Evolutionary conservation across 2,888 invertebrate species (phyloP), one percentile per base, ranked within the genome.

Genomic region (Drosophila suboccidentalis): DNA sequence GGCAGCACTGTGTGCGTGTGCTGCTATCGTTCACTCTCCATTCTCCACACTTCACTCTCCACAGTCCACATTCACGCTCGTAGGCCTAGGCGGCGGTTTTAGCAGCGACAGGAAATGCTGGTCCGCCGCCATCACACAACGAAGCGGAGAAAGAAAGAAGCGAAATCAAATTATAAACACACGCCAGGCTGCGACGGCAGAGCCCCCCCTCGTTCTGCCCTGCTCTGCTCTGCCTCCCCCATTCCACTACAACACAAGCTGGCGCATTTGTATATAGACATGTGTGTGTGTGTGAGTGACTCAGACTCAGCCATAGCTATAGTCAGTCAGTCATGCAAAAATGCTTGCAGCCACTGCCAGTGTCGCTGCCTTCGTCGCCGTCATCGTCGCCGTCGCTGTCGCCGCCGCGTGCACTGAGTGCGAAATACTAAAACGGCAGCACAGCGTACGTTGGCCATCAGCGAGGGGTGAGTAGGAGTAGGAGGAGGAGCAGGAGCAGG

Each of bases 161-260:
- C 84, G 78, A 85, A 85, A 85, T 85, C 84, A 85, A 85, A 85
- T 85, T 85, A 85, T 86, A 85, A 85, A 85, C 86, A 84, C 86
- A 85, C 84, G 86, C 86, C 84, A 86, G 85, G 68, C 82, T 73
- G 62, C 67, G 70, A 66, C 78, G 77, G 77, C 63, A 38, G 13
- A 38, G 38, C 38, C n/a, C 13, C 13, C 13, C 36, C 13, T 26
- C 38, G 47, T 13, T 43, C 29, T 19, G 26, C 36, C 47, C 34
- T 38, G 38, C 64, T 46, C 32, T 38, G 29, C 58, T 46, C 36
- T 38, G 29, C 58, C 49, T 47, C 66, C 36, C 29, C 59, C 43
- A 36, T 54, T 63, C 43, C 50, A 61, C 15, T 34, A 51, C 43
- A 51, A 38, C 34, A 49, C 67, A 59, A 50, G 49, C 69, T 78